These are phyloP conservation scores for Choloepus hoffmanni DNA, from an alignment of 2,113 vertebrate species.

Conservation along the genomic window DNA sequence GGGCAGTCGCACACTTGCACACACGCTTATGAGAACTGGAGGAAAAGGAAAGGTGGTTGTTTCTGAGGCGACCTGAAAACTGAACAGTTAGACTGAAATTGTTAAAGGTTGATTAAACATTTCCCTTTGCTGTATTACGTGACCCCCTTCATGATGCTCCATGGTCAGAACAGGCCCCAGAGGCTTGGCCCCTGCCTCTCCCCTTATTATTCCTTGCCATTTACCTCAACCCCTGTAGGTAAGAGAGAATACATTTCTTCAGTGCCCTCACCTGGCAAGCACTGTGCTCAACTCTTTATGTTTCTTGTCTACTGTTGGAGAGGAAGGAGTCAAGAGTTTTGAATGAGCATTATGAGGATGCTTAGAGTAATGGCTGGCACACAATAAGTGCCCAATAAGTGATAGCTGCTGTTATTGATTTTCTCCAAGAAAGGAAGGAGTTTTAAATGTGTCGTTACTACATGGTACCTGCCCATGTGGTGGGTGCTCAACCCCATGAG, in stretches of 20 bases:
- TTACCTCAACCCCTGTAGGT: neutral
- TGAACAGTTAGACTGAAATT: neutral
- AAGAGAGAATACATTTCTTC: neutral
- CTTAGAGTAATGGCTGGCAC: neutral
- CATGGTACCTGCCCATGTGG: neutral
- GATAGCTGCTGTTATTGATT: neutral
- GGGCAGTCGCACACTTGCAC: neutral
- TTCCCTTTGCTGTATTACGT: neutral
- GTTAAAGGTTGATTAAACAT: neutral
- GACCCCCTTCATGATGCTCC: neutral
- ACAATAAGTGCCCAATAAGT: accelerated
- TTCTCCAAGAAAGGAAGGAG: neutral
- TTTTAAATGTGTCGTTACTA: neutral
- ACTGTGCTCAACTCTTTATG: neutral
- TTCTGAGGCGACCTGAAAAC: neutral
- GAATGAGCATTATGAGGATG: neutral
- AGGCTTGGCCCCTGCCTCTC: neutral
- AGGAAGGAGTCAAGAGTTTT: no score
- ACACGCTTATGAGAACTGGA: neutral
- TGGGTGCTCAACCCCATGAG: neutral
- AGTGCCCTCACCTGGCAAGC: neutral
- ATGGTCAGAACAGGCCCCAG: neutral
- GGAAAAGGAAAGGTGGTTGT: neutral
- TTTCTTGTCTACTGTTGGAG: neutral
- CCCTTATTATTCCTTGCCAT: neutral